These are phyloP conservation scores for Falco novaeseelandiae DNA, from an alignment of 2,797 vertebrate species.

Conservation along the genomic window DNA sequence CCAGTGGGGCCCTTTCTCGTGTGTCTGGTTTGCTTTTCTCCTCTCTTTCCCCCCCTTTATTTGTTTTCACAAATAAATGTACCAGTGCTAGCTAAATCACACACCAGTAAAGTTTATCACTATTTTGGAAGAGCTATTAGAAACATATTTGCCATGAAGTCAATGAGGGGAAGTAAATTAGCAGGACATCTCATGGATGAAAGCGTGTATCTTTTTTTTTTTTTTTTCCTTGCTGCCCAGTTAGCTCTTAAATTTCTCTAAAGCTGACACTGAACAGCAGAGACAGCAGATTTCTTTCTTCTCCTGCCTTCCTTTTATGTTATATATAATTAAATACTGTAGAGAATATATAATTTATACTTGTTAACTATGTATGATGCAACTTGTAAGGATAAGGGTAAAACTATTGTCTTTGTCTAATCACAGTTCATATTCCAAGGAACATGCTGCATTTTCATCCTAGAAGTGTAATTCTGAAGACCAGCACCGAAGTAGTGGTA, in stretches of 20 bases:
- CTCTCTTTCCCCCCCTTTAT: neutral
- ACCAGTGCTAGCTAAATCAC: neutral
- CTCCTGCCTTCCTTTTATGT: rapidly evolving
- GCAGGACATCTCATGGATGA: neutral
- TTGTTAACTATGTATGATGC: neutral
- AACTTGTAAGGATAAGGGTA: neutral
- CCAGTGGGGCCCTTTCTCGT: neutral
- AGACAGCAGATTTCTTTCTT: neutral
- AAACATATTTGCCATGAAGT: neutral
- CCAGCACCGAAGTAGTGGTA: neutral
- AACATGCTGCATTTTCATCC: neutral
- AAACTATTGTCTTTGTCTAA: neutral
- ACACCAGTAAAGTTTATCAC: neutral
- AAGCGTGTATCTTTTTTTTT: neutral
- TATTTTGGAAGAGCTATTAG: neutral
- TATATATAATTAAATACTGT: too few species aligned
- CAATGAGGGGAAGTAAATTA: neutral
- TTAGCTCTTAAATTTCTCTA: neutral
- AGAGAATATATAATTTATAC: too few species aligned
- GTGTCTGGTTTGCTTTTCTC: neutral
- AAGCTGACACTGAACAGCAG: neutral
- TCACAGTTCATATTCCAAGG: neutral
- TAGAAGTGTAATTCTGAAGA: neutral
- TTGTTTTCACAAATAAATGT: neutral
- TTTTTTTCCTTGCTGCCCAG: neutral